Conservation (phyloP, 2,888 invertebrate species). For the Drosophila greeni region DNA sequence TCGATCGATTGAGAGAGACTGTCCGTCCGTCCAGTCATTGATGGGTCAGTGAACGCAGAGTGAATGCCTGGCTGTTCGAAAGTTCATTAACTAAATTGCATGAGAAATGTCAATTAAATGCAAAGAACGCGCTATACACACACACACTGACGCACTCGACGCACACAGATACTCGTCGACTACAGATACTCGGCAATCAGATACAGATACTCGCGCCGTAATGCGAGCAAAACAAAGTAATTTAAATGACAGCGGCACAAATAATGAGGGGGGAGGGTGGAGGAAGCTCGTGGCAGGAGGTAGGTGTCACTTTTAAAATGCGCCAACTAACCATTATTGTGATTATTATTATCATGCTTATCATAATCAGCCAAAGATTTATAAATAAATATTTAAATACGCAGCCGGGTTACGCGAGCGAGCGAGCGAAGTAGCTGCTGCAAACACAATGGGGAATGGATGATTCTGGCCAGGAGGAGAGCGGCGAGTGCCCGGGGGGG, state of each 20-base stretch:
- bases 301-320: slow-evolving; percentile 36
- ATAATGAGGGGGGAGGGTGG: neutral
- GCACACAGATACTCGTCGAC: slow-evolving; percentile 2
- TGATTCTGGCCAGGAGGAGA: slow-evolving; percentile 1
- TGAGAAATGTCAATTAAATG: slow-evolving; percentile 61
- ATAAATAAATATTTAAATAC: slow-evolving; percentile 72
- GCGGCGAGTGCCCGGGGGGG: neutral
- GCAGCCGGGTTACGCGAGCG: slow-evolving; percentile 62
- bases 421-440: slow-evolving; percentile 28
- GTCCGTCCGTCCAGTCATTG: slow-evolving; percentile 5
- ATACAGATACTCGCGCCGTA: slow-evolving; percentile 26
- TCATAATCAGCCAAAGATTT: slow-evolving; percentile 65
- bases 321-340: slow-evolving; percentile 54
- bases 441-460: slow-evolving; percentile 49
- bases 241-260: slow-evolving; percentile 29
- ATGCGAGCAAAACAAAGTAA: slow-evolving; percentile 36
- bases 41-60: slow-evolving; percentile 61
- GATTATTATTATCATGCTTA: slow-evolving; percentile 66
- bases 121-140: slow-evolving; percentile 44
- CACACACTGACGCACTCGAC: slow-evolving; percentile 40
- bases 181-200: slow-evolving; percentile 19
- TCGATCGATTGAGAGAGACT: slow-evolving; percentile 22
- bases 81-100: slow-evolving; percentile 62
- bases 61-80: slow-evolving; percentile 21
- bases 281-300: neutral